Percentiles rank a stretch among this genome's conserved stretches.
Conservation (phyloP, 2,113 vertebrate species). For the Rana temporaria region DNA sequence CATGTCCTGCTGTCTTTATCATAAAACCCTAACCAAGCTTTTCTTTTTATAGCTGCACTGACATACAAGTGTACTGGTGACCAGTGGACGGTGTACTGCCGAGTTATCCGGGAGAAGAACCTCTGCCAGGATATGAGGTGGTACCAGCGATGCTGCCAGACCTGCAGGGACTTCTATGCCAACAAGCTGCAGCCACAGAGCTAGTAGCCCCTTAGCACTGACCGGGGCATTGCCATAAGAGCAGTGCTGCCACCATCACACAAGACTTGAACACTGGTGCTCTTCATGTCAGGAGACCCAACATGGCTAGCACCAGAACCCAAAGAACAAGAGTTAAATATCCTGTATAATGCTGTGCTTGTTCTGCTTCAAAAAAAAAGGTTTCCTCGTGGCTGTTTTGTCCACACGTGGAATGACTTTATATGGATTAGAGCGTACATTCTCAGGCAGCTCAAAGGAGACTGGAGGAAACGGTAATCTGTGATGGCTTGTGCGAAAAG, state of each 20-base stretch:
- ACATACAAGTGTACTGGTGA: constrained; percentile 93
- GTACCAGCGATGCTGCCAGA: constrained; percentile 96
- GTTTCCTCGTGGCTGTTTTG: constrained; percentile 10
- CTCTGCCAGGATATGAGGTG: constrained; percentile 96
- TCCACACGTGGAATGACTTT: constrained; percentile 38
- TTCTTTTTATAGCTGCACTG: constrained; percentile 81
- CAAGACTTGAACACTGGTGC: constrained; percentile 75
- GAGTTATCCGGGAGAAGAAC: constrained; percentile 91
- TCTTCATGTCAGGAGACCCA: constrained; percentile 73
- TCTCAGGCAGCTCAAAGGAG: constrained; percentile 42
- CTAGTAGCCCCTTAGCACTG: constrained; percentile 70
- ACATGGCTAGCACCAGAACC: constrained; percentile 62
- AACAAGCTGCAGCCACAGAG: constrained; percentile 84
- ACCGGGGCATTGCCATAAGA: constrained; percentile 63
- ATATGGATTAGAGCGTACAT: constrained; percentile 58
- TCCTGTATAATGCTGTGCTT: constrained; percentile 16
- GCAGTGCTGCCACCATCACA: constrained; percentile 60
- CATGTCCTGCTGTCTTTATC: neutral
- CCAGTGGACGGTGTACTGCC: constrained; percentile 95
- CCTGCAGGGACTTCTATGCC: constrained; percentile 94
- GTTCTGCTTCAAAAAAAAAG: constrained; percentile 11
- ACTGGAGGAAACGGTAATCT: constrained; percentile 39
- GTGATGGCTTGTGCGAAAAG: constrained; percentile 19
- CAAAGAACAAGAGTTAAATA: constrained; percentile 58
- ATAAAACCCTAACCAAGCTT: neutral